Percentiles rank a stretch among this genome's conserved stretches.
These are phyloP conservation scores for Gallinago paraguaiae DNA, from an alignment of 2,113 vertebrate species.

Conservation along the genomic window DNA sequence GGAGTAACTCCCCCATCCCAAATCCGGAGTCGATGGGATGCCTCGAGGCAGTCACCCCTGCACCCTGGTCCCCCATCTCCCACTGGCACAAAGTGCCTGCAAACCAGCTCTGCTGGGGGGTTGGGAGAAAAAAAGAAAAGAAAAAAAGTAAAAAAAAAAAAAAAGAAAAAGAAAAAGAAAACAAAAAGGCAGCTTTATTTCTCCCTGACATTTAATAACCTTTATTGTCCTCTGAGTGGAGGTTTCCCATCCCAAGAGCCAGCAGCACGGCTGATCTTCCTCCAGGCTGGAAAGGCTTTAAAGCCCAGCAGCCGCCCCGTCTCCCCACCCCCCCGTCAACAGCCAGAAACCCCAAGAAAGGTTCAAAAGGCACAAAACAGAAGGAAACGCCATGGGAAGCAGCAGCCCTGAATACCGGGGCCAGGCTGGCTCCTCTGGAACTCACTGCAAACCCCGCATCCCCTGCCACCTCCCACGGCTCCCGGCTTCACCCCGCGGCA, in stretches of 20 bases:
- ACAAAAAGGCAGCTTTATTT: neutral
- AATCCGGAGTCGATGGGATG: fast-evolving
- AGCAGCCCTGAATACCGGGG: neutral
- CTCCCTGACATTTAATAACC: constrained; percentile 12
- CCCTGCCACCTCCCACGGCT: neutral
- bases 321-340: neutral
- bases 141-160: fast-evolving
- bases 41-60: fast-evolving
- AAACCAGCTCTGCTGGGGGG: neutral
- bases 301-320: neutral
- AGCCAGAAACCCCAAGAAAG: neutral
- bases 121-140: fast-evolving
- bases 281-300: neutral
- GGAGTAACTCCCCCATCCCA: neutral
- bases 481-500: neutral
- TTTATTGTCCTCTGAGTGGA: neutral
- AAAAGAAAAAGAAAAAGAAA: fast-evolving
- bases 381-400: neutral
- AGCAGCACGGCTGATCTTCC: neutral
- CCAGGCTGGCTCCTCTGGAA: neutral
- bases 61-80: neutral
- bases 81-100: neutral
- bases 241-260: neutral
- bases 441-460: neutral
- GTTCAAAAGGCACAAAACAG: neutral